Percentiles rank a stretch among this genome's conserved stretches.
Conservation (phyloP, 2,888 invertebrate species). For the Heliconius sara region DNA sequence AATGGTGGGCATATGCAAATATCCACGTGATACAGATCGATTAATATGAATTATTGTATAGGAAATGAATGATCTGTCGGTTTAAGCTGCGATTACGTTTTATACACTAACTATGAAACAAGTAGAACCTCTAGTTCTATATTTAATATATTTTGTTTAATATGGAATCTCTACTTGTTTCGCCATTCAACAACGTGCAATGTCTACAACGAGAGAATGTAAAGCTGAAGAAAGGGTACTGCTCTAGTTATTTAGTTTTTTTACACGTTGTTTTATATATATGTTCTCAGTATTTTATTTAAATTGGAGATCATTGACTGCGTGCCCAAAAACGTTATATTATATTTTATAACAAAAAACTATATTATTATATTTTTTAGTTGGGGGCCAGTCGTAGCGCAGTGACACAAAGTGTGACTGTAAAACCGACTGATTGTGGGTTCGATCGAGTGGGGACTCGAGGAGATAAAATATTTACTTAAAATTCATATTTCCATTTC, state of each 20-base stretch:
- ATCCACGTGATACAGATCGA: constrained; percentile 51
- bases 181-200: not conserved
- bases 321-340: not conserved
- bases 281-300: too few relatives aligned
- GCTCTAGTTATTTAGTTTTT: too few relatives aligned
- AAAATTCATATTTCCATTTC: too few relatives aligned
- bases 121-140: not conserved
- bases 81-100: constrained; percentile 13
- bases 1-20: constrained; percentile 45
- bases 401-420: too few relatives aligned
- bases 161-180: not conserved
- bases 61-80: constrained; percentile 51
- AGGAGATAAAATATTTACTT: too few relatives aligned
- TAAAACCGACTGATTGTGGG: too few relatives aligned
- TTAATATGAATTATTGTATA: constrained; percentile 51
- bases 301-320: not conserved
- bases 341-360: not conserved
- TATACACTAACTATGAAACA: not conserved
- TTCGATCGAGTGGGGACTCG: too few relatives aligned
- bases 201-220: not conserved
- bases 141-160: not conserved
- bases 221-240: too few relatives aligned
- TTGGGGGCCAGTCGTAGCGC: too few relatives aligned
- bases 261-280: too few relatives aligned
- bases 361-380: too few relatives aligned